phyloP scores from a whole-genome alignment of 2,888 invertebrate genomes.

The Candidula unifasciata region DNA sequence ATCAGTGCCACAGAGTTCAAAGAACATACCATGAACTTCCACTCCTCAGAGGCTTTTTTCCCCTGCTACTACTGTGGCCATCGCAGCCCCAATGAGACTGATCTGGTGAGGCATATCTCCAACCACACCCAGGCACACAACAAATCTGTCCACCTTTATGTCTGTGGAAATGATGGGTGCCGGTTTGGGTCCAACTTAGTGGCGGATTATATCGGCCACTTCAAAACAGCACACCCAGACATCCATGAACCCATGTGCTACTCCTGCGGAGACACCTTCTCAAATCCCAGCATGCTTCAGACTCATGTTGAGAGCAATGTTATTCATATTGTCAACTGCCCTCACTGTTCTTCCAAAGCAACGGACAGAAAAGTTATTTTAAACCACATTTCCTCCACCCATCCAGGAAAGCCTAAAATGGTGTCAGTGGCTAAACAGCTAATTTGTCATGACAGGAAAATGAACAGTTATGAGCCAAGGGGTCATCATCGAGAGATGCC shows the following conservation, averaged over 20 bases:
- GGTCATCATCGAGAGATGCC: constrained; percentile 44
- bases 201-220: constrained; percentile 63
- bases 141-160: constrained; percentile 62
- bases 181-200: constrained; percentile 68
- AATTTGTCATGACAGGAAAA: constrained; percentile 67
- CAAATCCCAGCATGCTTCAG: constrained; percentile 56
- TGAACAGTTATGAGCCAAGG: constrained; percentile 53
- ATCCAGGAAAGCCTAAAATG: constrained; percentile 69
- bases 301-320: constrained; percentile 65
- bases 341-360: constrained; percentile 68
- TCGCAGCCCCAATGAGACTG: constrained; percentile 64
- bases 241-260: constrained; percentile 60
- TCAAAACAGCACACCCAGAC: constrained; percentile 59
- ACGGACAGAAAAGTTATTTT: constrained; percentile 61
- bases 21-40: constrained; percentile 62
- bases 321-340: constrained; percentile 69
- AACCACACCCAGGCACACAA: constrained; percentile 64
- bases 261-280: constrained; percentile 64
- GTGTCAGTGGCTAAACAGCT: constrained; percentile 70
- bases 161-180: constrained; percentile 66
- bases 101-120: constrained; percentile 65
- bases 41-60: constrained; percentile 61
- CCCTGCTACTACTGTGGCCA: constrained; percentile 70
- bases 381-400: constrained; percentile 63
- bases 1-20: constrained; percentile 63